These are phyloP conservation scores for Meriones psammophilus DNA, from an alignment of 2,797 vertebrate genomes.

Conservation along the genomic window DNA sequence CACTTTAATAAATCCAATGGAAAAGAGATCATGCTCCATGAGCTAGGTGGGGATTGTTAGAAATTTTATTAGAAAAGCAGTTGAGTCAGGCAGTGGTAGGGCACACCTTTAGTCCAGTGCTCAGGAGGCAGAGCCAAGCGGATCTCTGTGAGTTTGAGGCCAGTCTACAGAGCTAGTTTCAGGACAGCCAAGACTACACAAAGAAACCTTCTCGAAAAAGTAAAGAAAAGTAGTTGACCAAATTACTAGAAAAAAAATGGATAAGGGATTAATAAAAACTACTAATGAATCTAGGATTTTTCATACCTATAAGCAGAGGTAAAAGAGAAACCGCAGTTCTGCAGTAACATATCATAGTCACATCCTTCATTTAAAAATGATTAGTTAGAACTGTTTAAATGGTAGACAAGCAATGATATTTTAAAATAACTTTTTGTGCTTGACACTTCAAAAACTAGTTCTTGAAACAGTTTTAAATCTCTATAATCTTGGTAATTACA, in stretches of 20 bases:
- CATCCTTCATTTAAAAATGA: conserved; percentile 24
- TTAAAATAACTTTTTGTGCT: conserved; percentile 66
- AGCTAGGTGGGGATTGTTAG: no score
- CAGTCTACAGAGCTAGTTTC: no score
- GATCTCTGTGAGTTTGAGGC: no score
- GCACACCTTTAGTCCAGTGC: background rate
- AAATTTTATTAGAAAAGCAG: no score
- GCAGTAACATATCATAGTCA: background rate
- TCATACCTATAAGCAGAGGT: background rate
- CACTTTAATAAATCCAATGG: no score
- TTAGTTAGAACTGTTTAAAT: conserved; percentile 43
- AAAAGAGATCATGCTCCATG: no score
- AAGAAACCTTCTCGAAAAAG: no score
- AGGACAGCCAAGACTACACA: no score
- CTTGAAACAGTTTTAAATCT: conserved; percentile 68
- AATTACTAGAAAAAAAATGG: no score
- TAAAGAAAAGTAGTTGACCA: no score
- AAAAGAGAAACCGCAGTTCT: conserved; percentile 15
- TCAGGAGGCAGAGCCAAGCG: no score
- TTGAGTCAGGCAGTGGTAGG: background rate
- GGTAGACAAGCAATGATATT: conserved; percentile 56
- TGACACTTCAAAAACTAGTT: conserved; percentile 71
- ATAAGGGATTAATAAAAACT: background rate
- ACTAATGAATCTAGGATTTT: conserved; percentile 45
- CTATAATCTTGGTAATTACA: conserved; percentile 73